Base-by-base conservation (phyloP, 2,113 vertebrate genomes). In the Myxocyprinus asiaticus region DNA sequence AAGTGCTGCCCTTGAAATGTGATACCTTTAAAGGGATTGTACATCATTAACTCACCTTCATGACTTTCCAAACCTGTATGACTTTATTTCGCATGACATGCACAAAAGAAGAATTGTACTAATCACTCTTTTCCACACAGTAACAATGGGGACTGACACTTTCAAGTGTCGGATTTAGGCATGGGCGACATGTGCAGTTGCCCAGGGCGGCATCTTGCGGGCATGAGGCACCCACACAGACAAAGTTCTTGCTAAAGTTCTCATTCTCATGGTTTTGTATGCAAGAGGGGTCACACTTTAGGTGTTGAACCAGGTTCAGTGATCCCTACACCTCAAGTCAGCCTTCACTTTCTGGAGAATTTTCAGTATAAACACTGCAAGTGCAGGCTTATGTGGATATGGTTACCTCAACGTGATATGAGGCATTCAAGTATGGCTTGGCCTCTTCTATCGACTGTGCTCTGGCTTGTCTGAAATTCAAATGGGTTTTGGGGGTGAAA, bases 391-490 rank as follows among this genome's bases (percentile, higher is more conserved):
- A 61, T 72, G 33, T 17, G 50, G 17, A 56, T 78, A 50, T 11
- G 45, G 65, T 62, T 75, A 59, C 14, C 44, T 48, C 61, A 63
- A 48, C 15, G 42, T 62, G 59, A 43, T 51, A 47, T 47, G 65
- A 59, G 22, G 22, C 64, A 67, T 62, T 73, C 17, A 8, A 44
- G 70, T 61, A 0, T 9, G 5, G 64, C 69, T n/a, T 15, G 51
- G 68, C 47, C 58, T 9, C 22, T 69, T 77, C 53, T 72, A 61
- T 81, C 67, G 62, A 67, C 70, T 63, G 50, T 5, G 5, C 12
- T 76, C 48, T 61, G n/a, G n/a, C 44, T 81, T 9, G 76, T 81
- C 71, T 84, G 67, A 75, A 81, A 81, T 84, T 84, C 9, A 69
- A 81, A 84, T 76, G 22, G 63, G 9, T 62, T 62, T 65, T 59